Base-by-base conservation (phyloP, 2,113 vertebrate genomes). In the Anolis carolinensis region DNA sequence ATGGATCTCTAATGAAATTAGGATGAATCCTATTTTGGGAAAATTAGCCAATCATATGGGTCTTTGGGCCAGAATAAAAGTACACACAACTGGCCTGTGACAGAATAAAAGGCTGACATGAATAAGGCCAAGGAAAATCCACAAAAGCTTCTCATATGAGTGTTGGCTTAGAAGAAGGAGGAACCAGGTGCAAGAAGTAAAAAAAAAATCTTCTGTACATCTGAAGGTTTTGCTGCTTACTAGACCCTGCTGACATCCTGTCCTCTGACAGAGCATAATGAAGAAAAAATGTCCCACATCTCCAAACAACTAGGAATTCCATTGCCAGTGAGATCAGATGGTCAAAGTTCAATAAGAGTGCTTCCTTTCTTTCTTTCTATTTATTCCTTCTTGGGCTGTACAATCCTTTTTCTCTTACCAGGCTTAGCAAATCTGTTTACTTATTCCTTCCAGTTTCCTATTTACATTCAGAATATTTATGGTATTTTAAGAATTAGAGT, bases 401-500 rank as follows among this genome's bases (percentile, higher is more conserved):
- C 44, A 39, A 59, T 0, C 36, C 13, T 2, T 5, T 7, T 2
- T 65, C 55, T 50, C 72, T 39, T 62, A 23, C 30, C 13, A 30
- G 62, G 32, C 21, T 79, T 79, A 32, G 34, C 55, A 20, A 70
- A 14, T 81, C 36, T 81, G 67, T 85, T 85, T 85, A 85, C 59
- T 72, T 70, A 11, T 85, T 71, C 59, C 27, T 79, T 85, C 84
- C 63, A 85, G 32, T 79, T 71, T 79, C 65, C 84, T 79, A 71
- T 79, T 79, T 85, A 74, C 78, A 73, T 48, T 80, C 52, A 74
- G 85, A 81, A 81, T 86, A 74, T 81, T 86, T 86, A 86, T 74
- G 39, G 85, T 34, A 86, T 74, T 81, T 65, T 74, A 86, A 74
- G 70, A 52, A 81, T 80, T 65, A 8, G 52, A 65, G 55, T 32